Evolutionary conservation across 2,888 invertebrate species (phyloP).

Genomic region (Caenorhabditis imperialis): DNA sequence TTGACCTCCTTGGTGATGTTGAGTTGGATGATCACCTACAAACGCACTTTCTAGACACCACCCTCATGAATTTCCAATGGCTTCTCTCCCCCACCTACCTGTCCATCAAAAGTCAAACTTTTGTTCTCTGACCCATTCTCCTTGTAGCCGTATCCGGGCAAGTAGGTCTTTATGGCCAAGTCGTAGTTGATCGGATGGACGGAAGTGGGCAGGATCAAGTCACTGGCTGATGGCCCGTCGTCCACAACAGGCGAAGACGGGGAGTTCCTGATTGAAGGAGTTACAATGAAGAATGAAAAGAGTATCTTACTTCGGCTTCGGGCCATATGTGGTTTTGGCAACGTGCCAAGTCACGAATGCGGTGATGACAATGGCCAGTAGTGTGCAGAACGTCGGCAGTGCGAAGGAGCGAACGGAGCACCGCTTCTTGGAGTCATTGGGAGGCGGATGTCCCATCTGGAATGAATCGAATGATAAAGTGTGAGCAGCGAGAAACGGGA

Average conservation of each 20-base stretch:
- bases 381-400: conserved; percentile 13
- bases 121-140: conserved; percentile 40
- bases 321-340: conserved; percentile 4
- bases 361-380: conserved; percentile 29
- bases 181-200: conserved; percentile 69
- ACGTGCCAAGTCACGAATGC: conserved; percentile 40
- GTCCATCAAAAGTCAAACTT: conserved; percentile 74
- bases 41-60: neutral
- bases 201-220: conserved; percentile 63
- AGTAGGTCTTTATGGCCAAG: conserved; percentile 70
- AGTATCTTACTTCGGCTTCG: conserved; percentile 5
- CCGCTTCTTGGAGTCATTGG: conserved; percentile 20
- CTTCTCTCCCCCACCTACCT: conserved; percentile 48
- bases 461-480: neutral
- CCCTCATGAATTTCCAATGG: neutral
- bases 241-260: too few species aligned
- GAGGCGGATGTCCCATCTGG: conserved; percentile 51
- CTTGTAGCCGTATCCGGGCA: conserved; percentile 73
- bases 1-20: conserved; percentile 56
- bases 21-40: conserved; percentile 66
- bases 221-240: conserved; percentile 58
- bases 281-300: too few species aligned
- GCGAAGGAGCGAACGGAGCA: neutral
- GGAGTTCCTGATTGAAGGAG: too few species aligned
- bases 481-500: neutral